These are phyloP conservation scores for Lasioglossum malachurum DNA, from an alignment of 2,888 invertebrate species.

Conservation along the genomic window DNA sequence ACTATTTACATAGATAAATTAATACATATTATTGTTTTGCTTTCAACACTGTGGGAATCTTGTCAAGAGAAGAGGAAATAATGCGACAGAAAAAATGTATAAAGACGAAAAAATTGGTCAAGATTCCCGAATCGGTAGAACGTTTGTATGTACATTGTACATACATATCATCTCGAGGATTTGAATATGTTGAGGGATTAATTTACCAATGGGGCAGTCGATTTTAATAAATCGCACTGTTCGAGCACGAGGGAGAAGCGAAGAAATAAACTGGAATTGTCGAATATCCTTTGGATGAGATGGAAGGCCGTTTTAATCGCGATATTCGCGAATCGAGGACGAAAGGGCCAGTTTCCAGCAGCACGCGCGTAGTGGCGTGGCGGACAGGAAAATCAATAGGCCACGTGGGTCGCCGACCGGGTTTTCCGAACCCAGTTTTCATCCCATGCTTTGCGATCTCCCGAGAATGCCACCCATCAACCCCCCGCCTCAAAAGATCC, in stretches of 20 bases:
- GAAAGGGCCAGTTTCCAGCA: slow-evolving; percentile 62
- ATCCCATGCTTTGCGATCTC: slow-evolving; percentile 13
- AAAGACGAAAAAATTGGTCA: neutral
- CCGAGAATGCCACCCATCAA: neutral
- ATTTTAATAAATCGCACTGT: neutral
- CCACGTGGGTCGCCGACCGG: slow-evolving; percentile 80
- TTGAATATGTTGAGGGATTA: neutral
- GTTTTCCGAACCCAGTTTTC: slow-evolving; percentile 71
- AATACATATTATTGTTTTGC: neutral
- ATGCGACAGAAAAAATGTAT: no score
- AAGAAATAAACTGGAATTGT: neutral
- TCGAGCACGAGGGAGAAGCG: neutral
- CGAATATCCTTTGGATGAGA: neutral
- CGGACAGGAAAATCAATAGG: slow-evolving; percentile 81
- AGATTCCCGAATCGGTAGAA: neutral
- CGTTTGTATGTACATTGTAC: no score
- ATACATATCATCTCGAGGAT: neutral
- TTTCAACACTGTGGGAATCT: neutral
- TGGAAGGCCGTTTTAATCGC: neutral
- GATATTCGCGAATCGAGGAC: slow-evolving; percentile 26
- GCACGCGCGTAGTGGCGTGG: slow-evolving; percentile 56
- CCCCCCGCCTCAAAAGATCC: neutral
- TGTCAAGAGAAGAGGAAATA: no score
- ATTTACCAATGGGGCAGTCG: neutral
- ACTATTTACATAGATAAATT: neutral